A percentile compares a stretch with the other conserved stretches of the same genome.
These are phyloP conservation scores for Calidris pugnax DNA, from an alignment of 2,113 vertebrate species.

Conservation along the genomic window DNA sequence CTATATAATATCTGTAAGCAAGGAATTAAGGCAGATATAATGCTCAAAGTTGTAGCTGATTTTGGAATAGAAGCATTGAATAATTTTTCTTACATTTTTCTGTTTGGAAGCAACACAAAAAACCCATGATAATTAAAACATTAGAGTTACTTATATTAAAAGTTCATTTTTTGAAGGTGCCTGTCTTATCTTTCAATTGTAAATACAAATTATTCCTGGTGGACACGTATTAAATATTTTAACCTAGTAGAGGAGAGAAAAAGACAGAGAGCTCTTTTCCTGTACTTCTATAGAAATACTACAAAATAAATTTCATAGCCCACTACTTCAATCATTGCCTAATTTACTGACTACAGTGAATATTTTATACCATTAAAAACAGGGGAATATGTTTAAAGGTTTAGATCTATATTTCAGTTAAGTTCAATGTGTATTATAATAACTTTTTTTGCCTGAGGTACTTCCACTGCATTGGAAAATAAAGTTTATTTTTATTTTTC, in stretches of 20 bases:
- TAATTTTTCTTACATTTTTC: conserved; percentile 26
- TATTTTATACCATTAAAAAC: conserved; percentile 52
- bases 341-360: conserved; percentile 48
- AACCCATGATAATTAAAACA: conserved; percentile 9
- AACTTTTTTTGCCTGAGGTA: conserved; percentile 46
- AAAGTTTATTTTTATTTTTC: conserved; percentile 64
- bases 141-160: conserved; percentile 20
- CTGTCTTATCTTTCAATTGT: conserved; percentile 20
- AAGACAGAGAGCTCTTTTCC: not conserved
- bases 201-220: conserved; percentile 59
- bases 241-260: conserved; percentile 17
- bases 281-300: not conserved
- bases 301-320: conserved; percentile 31
- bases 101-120: not conserved
- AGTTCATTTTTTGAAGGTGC: conserved; percentile 30
- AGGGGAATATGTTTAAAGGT: conserved; percentile 42
- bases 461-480: conserved; percentile 53
- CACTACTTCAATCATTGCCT: conserved; percentile 33
- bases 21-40: not conserved
- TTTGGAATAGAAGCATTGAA: not conserved
- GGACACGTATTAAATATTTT: conserved; percentile 56
- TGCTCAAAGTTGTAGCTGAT: not conserved
- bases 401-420: conserved; percentile 60
- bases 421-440: conserved; percentile 44
- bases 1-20: not conserved